These are phyloP conservation scores for Nebria brevicollis DNA, from an alignment of 2,888 invertebrate genomes.

Conservation along the genomic window DNA sequence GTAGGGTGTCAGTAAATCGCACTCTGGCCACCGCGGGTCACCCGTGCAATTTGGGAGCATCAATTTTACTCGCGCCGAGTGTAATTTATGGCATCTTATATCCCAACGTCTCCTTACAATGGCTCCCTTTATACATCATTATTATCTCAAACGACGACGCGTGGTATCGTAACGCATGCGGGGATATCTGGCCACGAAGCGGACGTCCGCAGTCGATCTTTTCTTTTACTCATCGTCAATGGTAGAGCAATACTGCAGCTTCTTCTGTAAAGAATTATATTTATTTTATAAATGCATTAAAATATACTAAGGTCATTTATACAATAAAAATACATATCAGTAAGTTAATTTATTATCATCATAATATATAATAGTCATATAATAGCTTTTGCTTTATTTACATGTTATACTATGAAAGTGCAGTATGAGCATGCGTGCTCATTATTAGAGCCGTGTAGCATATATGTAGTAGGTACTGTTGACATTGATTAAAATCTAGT, in stretches of 20 bases:
- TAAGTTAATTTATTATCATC: no score
- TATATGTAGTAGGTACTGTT: no score
- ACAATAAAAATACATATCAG: no score
- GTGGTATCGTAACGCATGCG: neutral
- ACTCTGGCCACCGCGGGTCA: constrained; percentile 51
- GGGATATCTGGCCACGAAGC: neutral
- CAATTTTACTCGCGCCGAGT: constrained; percentile 56
- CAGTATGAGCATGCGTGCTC: no score
- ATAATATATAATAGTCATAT: no score
- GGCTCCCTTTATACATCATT: constrained; percentile 56
- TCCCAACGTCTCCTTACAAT: constrained; percentile 54
- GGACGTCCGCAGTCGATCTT: neutral
- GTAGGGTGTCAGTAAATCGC: constrained; percentile 15
- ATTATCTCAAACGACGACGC: constrained; percentile 51
- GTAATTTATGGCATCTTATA: constrained; percentile 58
- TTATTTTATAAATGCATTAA: no score
- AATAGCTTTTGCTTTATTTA: no score
- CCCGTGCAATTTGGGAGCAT: constrained; percentile 56
- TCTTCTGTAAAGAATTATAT: no score
- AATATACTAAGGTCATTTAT: no score
- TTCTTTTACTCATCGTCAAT: neutral
- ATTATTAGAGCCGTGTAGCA: no score
- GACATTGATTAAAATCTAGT: no score
- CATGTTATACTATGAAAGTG: no score
- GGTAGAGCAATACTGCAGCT: neutral